Base-by-base conservation (phyloP, 2,888 invertebrate genomes). In the Cabera pusaria region DNA sequence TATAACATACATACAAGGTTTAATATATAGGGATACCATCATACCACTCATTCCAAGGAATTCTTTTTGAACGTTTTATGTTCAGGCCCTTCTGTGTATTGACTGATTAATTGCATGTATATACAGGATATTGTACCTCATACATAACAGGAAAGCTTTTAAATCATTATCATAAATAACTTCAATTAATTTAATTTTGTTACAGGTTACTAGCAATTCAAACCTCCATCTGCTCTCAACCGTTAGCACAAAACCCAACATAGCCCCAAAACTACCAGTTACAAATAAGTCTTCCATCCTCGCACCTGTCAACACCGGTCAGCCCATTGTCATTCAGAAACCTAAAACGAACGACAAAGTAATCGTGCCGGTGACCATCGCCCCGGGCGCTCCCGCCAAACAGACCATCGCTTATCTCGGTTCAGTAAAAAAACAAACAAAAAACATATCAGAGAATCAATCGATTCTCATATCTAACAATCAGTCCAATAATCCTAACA, bases 291-390 rank as follows among this genome's bases (percentile, higher is more conserved):
- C 80, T 42, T 82, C 88, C 10, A 75, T 85, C 37, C 64, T 88
- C 1, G 71, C 86, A 19, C 82, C 88, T 2, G 75, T 79, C 7
- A 83, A 82, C 40, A 47, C 75, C 22, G 68, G 82, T 22, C 90
- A 90, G 52, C 90, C 91, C 3, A 85, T 92, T 49, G 90, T 92
- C 16, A 87, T 92, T 44, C 91, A 91, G 53, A 92, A 92, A 64
- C 80, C 90, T 8, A 88, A 86, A 55, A 47, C 68, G 2, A 83
- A 69, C 52, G 81, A 90, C 26, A 89, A 90, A 56, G 79, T 88
- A 64, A 81, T 90, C 38, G 84, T 88, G 1, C 90, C 91, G 0
- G 89, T 90, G 11, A 84, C 79, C 47, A 82, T 88, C 22, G 77
- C 87, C 3, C 74, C 88, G 0, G 67, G 74, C 22, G 58, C 67